Evolutionary conservation across 2,888 invertebrate species (phyloP), one percentile per base, ranked within the genome.

Genomic region (Drosophila formosana): DNA sequence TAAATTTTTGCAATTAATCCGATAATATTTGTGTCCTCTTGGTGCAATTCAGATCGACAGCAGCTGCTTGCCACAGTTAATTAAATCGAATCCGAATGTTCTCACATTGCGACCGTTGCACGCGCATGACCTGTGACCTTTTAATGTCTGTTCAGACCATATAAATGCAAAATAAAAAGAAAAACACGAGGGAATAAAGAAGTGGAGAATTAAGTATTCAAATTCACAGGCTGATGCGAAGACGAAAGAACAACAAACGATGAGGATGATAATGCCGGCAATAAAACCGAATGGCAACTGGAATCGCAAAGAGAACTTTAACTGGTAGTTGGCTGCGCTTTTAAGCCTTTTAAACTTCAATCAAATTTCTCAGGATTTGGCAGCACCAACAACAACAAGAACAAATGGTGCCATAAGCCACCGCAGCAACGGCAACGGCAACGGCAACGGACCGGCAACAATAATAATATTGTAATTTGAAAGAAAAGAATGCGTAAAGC

Each of bases 201-300:
- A 28, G 32, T n/a, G 6, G 18, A 11, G 25, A 34, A 81, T 78
- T 60, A 87, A 87, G 82, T 82, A 82, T 82, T 82, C 82, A 82
- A 87, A 87, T 82, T 85, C 80, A 53, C 85, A 85, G 49, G 32
- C 68, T 30, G 69, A 64, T 78, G 82, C 72, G 82, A 80, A 37
- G 58, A 50, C 52, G 55, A 55, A 64, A 61, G 53, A 68, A 68
- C 49, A 60, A 68, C 68, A 72, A 77, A 72, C 57, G 72, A 62
- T 74, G 66, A 39, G 52, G 52, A 74, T 71, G 80, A 88, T 86
- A 86, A 83, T 83, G 83, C 77, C 63, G 82, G 82, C 89, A 89
- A 89, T 85, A 86, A 86, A 89, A 74, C 45, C 82, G 85, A 81
- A 88, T 84, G 88, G 84, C 89, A 84, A 86, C 83, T 83, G 88